Conservation (phyloP, 2,113 vertebrate genomes). For the Tichodroma muraria region DNA sequence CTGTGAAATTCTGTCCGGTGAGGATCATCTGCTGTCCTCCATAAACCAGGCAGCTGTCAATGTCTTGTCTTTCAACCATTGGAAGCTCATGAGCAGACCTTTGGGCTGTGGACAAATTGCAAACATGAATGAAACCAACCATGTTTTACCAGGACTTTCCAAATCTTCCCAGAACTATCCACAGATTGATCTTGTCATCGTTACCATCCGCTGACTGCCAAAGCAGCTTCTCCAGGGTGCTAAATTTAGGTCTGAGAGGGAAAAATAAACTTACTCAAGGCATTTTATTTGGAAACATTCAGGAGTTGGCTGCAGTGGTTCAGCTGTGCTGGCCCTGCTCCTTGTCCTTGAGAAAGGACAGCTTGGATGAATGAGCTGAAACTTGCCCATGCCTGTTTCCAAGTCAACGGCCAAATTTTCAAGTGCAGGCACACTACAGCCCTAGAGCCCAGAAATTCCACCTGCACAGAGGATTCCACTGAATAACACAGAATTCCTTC, state of each 20-base stretch:
- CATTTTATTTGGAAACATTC: constrained; percentile 66
- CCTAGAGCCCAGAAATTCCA: constrained; percentile 54
- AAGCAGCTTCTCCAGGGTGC: constrained; percentile 47
- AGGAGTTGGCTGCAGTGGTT: constrained; percentile 32
- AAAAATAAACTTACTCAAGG: constrained; percentile 67
- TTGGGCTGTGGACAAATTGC: constrained; percentile 79
- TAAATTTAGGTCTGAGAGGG: constrained; percentile 64
- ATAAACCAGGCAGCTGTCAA: constrained; percentile 89
- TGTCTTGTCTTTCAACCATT: constrained; percentile 95
- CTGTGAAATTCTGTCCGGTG: constrained; percentile 93
- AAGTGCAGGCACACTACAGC: constrained; percentile 55
- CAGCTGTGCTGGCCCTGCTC: constrained; percentile 60
- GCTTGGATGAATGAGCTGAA: constrained; percentile 64
- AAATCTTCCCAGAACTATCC: constrained; percentile 62
- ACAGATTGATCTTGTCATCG: constrained; percentile 58
- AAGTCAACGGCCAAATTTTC: constrained; percentile 57
- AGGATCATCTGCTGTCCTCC: constrained; percentile 98
- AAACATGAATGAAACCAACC: constrained; percentile 55
- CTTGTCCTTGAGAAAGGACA: constrained; percentile 66
- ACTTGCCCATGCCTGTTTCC: constrained; percentile 62
- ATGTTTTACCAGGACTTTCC: constrained; percentile 55
- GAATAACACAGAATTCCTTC: constrained; percentile 45
- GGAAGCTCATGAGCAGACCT: constrained; percentile 97
- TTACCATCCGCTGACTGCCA: constrained; percentile 46
- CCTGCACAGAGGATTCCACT: constrained; percentile 61